These are phyloP conservation scores for Odontesthes bonariensis DNA, from an alignment of 2,113 vertebrate genomes.

Conservation along the genomic window DNA sequence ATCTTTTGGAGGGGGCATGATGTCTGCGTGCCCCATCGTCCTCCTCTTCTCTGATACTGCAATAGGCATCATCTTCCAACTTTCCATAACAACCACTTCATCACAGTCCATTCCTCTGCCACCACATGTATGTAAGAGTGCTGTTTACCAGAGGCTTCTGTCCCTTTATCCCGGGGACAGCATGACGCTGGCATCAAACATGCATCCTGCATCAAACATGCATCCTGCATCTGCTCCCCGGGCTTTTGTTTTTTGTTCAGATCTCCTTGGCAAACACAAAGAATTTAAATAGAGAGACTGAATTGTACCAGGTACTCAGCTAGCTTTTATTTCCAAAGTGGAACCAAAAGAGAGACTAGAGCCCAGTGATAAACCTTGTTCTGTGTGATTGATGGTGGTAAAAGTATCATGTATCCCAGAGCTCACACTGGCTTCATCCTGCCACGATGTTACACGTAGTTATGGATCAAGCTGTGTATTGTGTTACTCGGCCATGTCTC, in stretches of 20 bases:
- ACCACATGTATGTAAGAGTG: background rate
- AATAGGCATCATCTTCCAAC: constrained; percentile 24
- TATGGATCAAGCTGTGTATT: constrained; percentile 43
- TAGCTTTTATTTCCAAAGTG: constrained; percentile 22
- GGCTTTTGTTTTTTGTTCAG: constrained; percentile 49
- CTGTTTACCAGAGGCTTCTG: constrained; percentile 28
- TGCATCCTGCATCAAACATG: constrained; percentile 46
- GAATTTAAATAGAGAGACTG: constrained; percentile 54
- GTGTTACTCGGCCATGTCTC: constrained; percentile 20
- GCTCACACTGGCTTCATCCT: constrained; percentile 21
- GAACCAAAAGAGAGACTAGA: constrained; percentile 18
- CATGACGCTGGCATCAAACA: constrained; percentile 48
- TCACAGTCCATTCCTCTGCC: constrained; percentile 1
- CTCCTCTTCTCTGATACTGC: constrained; percentile 3
- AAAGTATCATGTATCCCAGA: constrained; percentile 9
- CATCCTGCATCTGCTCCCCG: constrained; percentile 44
- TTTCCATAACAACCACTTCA: constrained; percentile 40
- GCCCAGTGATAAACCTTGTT: constrained; percentile 1
- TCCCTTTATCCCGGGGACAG: constrained; percentile 21
- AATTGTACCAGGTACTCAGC: constrained; percentile 32
- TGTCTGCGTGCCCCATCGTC: background rate
- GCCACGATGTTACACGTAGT: constrained; percentile 1
- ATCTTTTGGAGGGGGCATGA: background rate
- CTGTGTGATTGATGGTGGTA: constrained; percentile 26
- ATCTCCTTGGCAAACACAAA: constrained; percentile 31